These are phyloP conservation scores for Agrotis exclamationis DNA, from an alignment of 2,888 invertebrate species.

Conservation along the genomic window DNA sequence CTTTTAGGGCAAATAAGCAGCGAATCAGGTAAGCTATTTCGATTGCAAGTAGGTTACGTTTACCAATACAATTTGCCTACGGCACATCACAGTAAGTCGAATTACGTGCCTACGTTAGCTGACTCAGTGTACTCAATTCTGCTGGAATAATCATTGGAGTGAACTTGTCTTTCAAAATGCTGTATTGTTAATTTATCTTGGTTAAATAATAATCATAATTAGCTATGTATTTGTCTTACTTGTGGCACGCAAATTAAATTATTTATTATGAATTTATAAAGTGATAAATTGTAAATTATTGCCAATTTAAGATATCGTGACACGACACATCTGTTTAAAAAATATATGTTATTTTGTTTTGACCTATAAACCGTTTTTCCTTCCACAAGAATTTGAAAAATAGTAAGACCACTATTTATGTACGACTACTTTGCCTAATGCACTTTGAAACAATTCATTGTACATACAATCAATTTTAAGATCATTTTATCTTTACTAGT, in stretches of 20 bases:
- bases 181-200: too few relatives aligned
- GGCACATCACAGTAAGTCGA: slow-evolving; percentile 11
- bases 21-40: slow-evolving; percentile 7
- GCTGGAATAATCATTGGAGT: background rate
- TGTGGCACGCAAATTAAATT: too few relatives aligned
- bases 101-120: slow-evolving; percentile 8
- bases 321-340: too few relatives aligned
- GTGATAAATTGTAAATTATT: too few relatives aligned
- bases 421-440: slow-evolving; percentile 54
- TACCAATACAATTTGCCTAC: slow-evolving; percentile 32
- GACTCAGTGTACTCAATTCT: slow-evolving; percentile 7
- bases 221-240: too few relatives aligned
- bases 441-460: slow-evolving; percentile 65
- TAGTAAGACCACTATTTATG: slow-evolving; percentile 28
- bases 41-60: slow-evolving; percentile 16
- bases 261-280: too few relatives aligned
- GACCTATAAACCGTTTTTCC: too few relatives aligned
- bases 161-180: background rate
- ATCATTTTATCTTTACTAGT: slow-evolving; percentile 49
- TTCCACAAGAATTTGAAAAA: background rate
- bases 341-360: too few relatives aligned
- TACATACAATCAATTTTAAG: slow-evolving; percentile 62
- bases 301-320: too few relatives aligned
- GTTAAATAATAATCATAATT: too few relatives aligned
- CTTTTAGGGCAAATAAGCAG: slow-evolving; percentile 14